Percentiles rank a stretch among this genome's conserved stretches.
phyloP scores from a whole-genome alignment of 2,113 vertebrate species.

The Silurus meridionalis region DNA sequence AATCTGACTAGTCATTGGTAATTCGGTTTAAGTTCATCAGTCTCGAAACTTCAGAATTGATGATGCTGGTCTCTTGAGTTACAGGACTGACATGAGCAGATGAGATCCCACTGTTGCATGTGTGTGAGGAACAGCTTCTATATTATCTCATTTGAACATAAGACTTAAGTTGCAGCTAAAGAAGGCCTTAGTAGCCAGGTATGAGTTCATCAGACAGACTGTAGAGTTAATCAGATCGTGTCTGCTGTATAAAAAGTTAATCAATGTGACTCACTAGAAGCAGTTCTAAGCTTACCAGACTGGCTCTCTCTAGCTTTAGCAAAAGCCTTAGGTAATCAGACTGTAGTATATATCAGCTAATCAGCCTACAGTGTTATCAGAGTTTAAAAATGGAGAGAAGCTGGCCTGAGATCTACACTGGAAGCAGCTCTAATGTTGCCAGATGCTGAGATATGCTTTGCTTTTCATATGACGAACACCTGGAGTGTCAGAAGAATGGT shows the following conservation, averaged over 20 bases:
- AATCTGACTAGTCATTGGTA: background rate
- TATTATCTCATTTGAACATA: background rate
- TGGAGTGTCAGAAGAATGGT: background rate
- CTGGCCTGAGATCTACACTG: background rate
- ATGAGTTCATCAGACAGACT: background rate
- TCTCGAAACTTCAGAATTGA: background rate
- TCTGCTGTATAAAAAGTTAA: background rate
- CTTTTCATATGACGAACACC: constrained; percentile 23
- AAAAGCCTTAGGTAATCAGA: background rate
- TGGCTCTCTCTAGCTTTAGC: background rate
- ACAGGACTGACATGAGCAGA: background rate
- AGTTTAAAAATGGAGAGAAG: background rate
- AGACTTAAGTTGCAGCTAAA: too few species aligned
- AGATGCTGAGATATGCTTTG: constrained; percentile 14
- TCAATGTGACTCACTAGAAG: background rate
- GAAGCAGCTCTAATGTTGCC: background rate
- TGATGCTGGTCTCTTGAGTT: background rate
- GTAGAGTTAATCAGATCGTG: background rate
- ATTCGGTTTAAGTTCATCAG: background rate
- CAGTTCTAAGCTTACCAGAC: background rate
- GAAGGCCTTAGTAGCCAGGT: background rate
- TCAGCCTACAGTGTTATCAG: background rate
- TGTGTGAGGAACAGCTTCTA: background rate
- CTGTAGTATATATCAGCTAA: background rate
- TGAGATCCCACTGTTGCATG: background rate